Evolutionary conservation across 2,113 vertebrate genomes (phyloP).

Genomic region (Istiophorus platypterus): DNA sequence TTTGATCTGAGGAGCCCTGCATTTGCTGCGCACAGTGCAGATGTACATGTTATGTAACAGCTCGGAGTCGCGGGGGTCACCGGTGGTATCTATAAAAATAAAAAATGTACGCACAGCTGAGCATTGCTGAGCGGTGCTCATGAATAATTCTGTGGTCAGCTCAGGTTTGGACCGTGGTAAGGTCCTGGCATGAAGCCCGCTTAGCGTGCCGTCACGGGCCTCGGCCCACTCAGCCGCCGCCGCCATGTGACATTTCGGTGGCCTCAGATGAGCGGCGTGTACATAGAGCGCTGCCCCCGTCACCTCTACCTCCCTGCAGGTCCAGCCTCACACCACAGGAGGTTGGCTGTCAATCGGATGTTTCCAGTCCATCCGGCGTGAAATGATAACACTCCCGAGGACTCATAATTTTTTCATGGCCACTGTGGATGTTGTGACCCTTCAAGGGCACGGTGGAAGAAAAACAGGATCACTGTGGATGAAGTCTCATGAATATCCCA

Average conservation of each 20-base stretch:
- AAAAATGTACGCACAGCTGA: conserved; percentile 12
- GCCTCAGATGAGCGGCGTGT: conserved; percentile 14
- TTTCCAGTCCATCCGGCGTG: conserved; percentile 40
- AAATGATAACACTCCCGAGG: conserved; percentile 47
- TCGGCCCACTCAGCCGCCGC: conserved; percentile 23
- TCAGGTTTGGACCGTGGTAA: conserved; percentile 2
- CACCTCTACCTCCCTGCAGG: conserved; percentile 42
- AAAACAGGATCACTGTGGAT: neutral
- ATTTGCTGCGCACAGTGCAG: neutral
- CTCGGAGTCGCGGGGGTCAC: conserved; percentile 3
- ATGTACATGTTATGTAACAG: conserved; percentile 32
- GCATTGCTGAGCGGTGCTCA: conserved; percentile 12
- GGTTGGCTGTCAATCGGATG: conserved; percentile 52
- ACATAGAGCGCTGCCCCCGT: conserved; percentile 20
- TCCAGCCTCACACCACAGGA: conserved; percentile 38
- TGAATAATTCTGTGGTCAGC: conserved; percentile 42
- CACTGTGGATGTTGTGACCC: conserved; percentile 37
- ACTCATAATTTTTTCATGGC: conserved; percentile 30
- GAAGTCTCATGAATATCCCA: neutral
- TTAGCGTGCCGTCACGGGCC: conserved; percentile 1
- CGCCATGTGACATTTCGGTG: conserved; percentile 40
- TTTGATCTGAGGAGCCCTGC: conserved; percentile 12
- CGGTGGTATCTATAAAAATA: neutral
- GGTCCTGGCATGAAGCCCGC: neutral
- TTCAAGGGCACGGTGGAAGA: conserved; percentile 29